Evolutionary conservation across 2,888 invertebrate species (phyloP).

Genomic region (Scelioninae gen. 1): DNA sequence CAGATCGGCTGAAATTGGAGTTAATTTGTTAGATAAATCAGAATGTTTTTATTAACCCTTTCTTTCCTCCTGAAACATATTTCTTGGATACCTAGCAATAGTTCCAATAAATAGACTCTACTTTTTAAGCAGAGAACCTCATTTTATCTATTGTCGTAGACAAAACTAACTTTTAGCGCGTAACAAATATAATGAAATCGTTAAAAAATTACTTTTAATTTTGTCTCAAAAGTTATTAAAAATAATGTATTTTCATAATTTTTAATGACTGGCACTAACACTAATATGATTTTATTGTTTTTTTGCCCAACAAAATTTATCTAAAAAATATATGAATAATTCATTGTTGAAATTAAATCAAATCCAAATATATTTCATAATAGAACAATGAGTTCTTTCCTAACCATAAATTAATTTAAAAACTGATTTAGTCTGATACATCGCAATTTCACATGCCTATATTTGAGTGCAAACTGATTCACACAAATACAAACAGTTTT

Average conservation of each 20-base stretch:
- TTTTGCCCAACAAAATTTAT: slow-evolving; percentile 2
- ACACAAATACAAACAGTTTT: slow-evolving; percentile 20
- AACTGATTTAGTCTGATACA: background rate
- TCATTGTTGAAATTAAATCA: background rate
- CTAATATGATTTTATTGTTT: background rate
- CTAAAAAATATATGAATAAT: background rate
- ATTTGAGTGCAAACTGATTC: slow-evolving; percentile 4
- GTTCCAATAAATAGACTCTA: too few species aligned
- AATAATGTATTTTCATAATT: too few species aligned
- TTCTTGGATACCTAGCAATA: too few species aligned
- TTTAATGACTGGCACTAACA: too few species aligned
- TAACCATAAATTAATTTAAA: slow-evolving; percentile 19
- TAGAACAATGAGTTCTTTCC: background rate
- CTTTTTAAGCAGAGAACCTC: too few species aligned
- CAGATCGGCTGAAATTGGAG: slow-evolving; percentile 78
- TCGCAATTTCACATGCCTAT: slow-evolving; percentile 5
- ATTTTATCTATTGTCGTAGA: too few species aligned
- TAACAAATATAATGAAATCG: too few species aligned
- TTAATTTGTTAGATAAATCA: background rate
- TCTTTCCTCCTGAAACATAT: too few species aligned
- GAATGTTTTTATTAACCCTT: background rate
- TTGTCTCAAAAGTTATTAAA: too few species aligned
- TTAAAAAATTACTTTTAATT: too few species aligned
- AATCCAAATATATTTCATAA: background rate
- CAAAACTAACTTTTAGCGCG: too few species aligned